These are phyloP conservation scores for Nansenia antarctica DNA, from an alignment of 2,113 vertebrate species.

Conservation along the genomic window DNA sequence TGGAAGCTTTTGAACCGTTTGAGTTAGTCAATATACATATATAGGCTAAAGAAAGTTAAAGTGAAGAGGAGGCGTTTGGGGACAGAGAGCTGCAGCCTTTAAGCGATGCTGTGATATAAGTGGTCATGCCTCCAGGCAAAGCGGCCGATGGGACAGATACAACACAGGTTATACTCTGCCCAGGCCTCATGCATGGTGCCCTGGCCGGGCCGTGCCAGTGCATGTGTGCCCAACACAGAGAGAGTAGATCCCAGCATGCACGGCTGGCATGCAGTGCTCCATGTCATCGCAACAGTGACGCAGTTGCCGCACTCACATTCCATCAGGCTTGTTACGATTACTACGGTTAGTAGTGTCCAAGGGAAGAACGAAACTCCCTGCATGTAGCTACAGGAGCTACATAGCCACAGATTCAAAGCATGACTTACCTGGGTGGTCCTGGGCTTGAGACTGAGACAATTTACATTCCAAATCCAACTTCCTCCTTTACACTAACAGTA, in stretches of 20 bases:
- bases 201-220: conserved; percentile 10
- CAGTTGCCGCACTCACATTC: conserved; percentile 20
- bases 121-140: conserved; percentile 23
- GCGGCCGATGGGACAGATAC: neutral
- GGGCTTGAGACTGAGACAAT: neutral
- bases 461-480: conserved; percentile 9
- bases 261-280: conserved; percentile 48
- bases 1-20: conserved; percentile 3
- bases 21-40: conserved; percentile 29
- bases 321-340: conserved; percentile 15
- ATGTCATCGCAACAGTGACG: conserved; percentile 28
- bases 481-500: conserved; percentile 5
- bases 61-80: neutral
- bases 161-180: conserved; percentile 8
- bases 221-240: neutral
- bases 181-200: conserved; percentile 52
- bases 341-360: conserved; percentile 27
- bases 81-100: conserved; percentile 27
- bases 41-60: conserved; percentile 17
- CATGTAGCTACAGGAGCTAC: neutral
- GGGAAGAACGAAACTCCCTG: conserved; percentile 14
- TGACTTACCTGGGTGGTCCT: neutral
- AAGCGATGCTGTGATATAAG: neutral
- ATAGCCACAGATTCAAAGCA: neutral
- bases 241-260: conserved; percentile 33